Evolutionary conservation across 2,113 vertebrate genomes (phyloP), one percentile per base, ranked within the genome.

Genomic region (Hepsetus odoe): DNA sequence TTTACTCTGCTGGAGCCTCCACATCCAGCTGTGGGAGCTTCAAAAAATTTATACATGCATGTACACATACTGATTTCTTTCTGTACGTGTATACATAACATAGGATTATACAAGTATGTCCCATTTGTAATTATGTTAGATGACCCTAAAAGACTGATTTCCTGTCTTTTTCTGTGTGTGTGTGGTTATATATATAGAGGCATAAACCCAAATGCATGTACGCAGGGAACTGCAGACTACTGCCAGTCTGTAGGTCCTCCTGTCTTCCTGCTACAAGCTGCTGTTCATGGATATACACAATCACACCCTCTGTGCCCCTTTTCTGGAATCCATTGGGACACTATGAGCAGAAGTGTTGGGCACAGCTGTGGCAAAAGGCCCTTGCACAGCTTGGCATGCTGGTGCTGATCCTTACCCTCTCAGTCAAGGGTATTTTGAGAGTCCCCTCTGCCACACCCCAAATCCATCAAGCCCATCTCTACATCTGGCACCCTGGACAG

Each of bases 351-450:
- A 80, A 83, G 70, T 79, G 82, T 79, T 0, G 16, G 84, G 62
- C 86, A 81, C 92, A 92, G 90, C 89, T 91, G 89, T 89, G 88
- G 58, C 72, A 55, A 38, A 82, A 88, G 75, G 58, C 71, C 65
- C 62, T 14, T 62, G 79, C 77, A 80, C 74, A 24, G 24, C 81
- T 87, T 80, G 86, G 84, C 51, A 76, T 59, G 76, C 74, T 85
- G 56, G 73, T 58, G 74, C 74, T 74, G 80, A 73, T 72, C 38
- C n/a, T 0, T 80, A 77, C 66, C 61, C 83, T 79, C 65, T 85
- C 75, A 80, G 84, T 83, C 49, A 85, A 66, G 82, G 0, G 53
- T 83, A 87, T 86, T 80, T 73, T 77, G 73, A 83, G 77, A 80
- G 40, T 67, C 68, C 74, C 55, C 55, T 44, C 66, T 51, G 72